phyloP scores from a whole-genome alignment of 2,888 invertebrate species.

The Euproctis similis region DNA sequence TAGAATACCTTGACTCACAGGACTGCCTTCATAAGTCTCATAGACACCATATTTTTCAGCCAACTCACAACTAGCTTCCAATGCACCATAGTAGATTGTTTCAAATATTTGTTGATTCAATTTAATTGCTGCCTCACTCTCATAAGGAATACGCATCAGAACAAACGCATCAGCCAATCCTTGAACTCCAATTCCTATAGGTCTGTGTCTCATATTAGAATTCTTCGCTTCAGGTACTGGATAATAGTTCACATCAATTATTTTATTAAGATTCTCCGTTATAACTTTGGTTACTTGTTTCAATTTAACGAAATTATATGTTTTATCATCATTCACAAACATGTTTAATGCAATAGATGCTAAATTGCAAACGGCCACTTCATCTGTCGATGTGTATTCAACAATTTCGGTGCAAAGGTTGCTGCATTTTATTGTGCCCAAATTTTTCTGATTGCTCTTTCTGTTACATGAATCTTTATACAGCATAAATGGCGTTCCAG shows the following conservation, averaged over 20 bases:
- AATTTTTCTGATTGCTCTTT: conserved; percentile 98
- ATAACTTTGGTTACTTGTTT: conserved; percentile 92
- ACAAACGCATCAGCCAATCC: conserved; percentile 98
- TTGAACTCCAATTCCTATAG: conserved; percentile 96
- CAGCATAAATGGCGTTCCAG: conserved; percentile 98
- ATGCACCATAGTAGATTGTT: conserved; percentile 96
- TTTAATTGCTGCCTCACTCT: conserved; percentile 87
- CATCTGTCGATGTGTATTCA: conserved; percentile 94
- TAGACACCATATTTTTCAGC: conserved; percentile 90
- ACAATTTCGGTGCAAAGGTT: conserved; percentile 99
- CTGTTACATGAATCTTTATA: conserved; percentile 97
- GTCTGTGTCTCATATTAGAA: conserved; percentile 91
- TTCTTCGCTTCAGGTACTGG: conserved; percentile 91
- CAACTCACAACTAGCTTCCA: conserved; percentile 96
- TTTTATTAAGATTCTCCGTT: conserved; percentile 94
- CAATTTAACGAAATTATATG: conserved; percentile 91
- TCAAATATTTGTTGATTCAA: conserved; percentile 98
- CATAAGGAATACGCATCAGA: conserved; percentile 93
- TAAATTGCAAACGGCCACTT: conserved; percentile 98
- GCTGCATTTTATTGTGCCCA: conserved; percentile 98
- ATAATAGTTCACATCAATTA: conserved; percentile 97
- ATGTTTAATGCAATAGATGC: conserved; percentile 97
- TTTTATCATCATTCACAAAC: conserved; percentile 87
- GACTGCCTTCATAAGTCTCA: conserved; percentile 92
- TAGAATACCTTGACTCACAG: conserved; percentile 95